phyloP scores from a whole-genome alignment of 2,113 vertebrate species.

The Nothocercus nigrocapillus region DNA sequence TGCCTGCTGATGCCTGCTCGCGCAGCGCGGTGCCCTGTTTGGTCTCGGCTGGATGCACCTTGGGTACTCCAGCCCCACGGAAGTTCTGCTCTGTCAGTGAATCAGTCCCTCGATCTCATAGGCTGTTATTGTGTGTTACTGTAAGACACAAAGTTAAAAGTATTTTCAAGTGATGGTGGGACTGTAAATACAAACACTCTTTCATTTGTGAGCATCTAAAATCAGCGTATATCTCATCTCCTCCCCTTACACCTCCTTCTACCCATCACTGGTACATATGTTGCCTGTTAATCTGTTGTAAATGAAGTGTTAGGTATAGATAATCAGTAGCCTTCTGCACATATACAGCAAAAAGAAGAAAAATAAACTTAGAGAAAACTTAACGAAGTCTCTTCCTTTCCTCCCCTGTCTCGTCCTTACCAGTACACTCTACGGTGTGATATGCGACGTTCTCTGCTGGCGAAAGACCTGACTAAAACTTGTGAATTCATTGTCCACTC shows the following conservation, averaged over 20 bases:
- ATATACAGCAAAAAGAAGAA: not conserved
- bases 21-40: accelerated
- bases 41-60: not conserved
- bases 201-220: not conserved
- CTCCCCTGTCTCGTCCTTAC: not conserved
- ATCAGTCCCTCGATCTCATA: not conserved
- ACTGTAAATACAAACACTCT: not conserved
- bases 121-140: not conserved
- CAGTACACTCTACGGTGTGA: slow-evolving; percentile 96
- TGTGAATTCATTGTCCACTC: slow-evolving; percentile 97
- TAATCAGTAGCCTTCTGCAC: not conserved
- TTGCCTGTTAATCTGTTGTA: not conserved
- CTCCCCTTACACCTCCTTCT: not conserved
- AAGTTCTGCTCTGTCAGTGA: not conserved
- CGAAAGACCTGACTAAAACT: slow-evolving; percentile 93
- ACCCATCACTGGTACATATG: not conserved
- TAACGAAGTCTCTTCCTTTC: not conserved
- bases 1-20: not conserved
- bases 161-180: not conserved
- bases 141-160: not conserved
- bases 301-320: not conserved
- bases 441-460: slow-evolving; percentile 90
- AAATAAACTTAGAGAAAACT: not conserved
- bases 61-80: not conserved
- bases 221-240: not conserved